Percentiles rank a stretch among this genome's conserved stretches.
phyloP scores from a whole-genome alignment of 2,797 vertebrate genomes.

The Balearica regulorum region DNA sequence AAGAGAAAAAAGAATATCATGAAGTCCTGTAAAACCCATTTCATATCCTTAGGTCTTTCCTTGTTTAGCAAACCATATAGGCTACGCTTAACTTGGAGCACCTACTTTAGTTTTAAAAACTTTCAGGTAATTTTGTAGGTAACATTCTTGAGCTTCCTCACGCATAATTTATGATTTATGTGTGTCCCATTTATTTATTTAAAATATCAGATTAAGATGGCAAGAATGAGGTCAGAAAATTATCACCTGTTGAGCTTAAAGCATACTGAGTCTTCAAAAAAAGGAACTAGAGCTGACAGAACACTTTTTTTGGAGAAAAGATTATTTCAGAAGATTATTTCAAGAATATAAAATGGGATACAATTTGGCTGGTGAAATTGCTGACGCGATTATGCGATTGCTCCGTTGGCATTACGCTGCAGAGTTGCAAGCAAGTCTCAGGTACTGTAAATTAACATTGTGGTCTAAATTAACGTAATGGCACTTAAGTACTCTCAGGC shows the following conservation, averaged over 20 bases:
- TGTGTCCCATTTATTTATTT: neutral
- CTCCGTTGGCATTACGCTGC: neutral
- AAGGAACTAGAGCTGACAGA: neutral
- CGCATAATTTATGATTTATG: neutral
- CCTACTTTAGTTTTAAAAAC: neutral
- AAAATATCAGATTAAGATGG: neutral
- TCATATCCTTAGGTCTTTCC: neutral
- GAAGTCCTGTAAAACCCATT: neutral
- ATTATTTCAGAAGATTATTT: neutral
- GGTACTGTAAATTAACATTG: neutral
- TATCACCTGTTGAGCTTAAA: neutral
- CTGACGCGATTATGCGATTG: neutral
- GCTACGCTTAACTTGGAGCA: neutral
- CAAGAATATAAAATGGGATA: neutral
- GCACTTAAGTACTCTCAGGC: neutral
- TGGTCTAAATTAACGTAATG: neutral
- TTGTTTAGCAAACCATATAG: neutral
- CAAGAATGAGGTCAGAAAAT: neutral
- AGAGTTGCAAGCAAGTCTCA: neutral
- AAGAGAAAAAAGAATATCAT: neutral
- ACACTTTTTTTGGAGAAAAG: neutral
- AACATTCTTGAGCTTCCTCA: neutral
- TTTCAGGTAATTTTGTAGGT: neutral
- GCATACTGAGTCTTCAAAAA: neutral
- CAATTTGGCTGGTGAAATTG: neutral